Evolutionary conservation across 2,888 invertebrate genomes (phyloP).

Genomic region (Plemyria rubiginata): DNA sequence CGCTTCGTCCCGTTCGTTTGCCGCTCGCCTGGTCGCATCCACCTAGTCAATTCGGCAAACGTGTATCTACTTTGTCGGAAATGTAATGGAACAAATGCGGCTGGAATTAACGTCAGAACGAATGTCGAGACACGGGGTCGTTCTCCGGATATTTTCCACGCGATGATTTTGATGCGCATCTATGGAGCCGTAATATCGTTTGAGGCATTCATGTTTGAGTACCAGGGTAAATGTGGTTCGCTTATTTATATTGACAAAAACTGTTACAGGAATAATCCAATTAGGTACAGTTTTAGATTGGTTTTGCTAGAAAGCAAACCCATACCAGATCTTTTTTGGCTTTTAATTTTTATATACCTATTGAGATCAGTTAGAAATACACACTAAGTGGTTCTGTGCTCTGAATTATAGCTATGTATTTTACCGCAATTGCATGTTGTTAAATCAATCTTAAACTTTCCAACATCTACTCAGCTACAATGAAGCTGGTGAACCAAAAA

Average conservation of each 20-base stretch:
- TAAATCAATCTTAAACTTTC: conserved; percentile 7
- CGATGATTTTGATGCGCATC: conserved; percentile 81
- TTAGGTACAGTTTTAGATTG: not conserved
- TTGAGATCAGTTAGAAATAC: too few species aligned
- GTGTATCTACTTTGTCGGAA: conserved; percentile 85
- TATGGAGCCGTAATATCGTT: conserved; percentile 71
- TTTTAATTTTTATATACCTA: too few species aligned
- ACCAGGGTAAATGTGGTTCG: conserved; percentile 29
- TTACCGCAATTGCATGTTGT: not conserved
- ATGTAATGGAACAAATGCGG: conserved; percentile 86
- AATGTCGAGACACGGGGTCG: conserved; percentile 82
- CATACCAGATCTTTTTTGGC: too few species aligned
- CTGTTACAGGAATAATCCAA: not conserved
- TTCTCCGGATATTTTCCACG: conserved; percentile 81
- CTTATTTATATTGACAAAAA: conserved; percentile 24
- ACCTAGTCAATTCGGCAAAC: conserved; percentile 85
- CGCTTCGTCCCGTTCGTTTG: conserved; percentile 65
- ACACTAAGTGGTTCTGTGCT: too few species aligned
- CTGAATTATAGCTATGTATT: not conserved
- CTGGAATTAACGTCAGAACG: conserved; percentile 84
- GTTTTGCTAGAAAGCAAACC: not conserved
- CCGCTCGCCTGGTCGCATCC: conserved; percentile 81
- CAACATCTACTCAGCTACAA: conserved; percentile 29
- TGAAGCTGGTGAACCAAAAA: conserved; percentile 55
- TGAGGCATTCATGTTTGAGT: conserved; percentile 53